Evolutionary conservation across 2,888 invertebrate genomes (phyloP), one percentile per base, ranked within the genome.

Genomic region (Anodontia alba): DNA sequence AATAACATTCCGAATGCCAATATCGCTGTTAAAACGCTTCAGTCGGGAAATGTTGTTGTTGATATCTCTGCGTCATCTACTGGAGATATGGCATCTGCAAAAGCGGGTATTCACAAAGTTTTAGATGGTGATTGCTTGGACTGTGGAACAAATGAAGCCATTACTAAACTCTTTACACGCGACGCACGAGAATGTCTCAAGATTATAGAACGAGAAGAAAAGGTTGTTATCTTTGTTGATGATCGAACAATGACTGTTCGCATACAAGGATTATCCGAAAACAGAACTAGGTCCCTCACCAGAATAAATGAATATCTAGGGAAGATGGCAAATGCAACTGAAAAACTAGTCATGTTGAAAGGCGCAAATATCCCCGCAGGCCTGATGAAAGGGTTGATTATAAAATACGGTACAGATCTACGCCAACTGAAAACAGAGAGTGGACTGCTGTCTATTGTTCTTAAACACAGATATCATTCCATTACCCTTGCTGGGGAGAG

Each of bases 301-400:
- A 31, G 54, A 51, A 76, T 90, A 2, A 73, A 78, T 2, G 74
- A 78, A 2, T 88, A 81, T 54, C 68, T 90, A 3, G 51, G 33
- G 0, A 71, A 67, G n/a, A 38, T 81, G 15, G 74, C 68, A 31
- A 23, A 38, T 8, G 74, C 76, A 0, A 42, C 57, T 23, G 82
- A 75, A 15, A 73, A 76, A 73, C 76, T 70, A 12, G n/a, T 90
- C 0, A 26, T 31, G 15, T 77, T 92, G 23, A 86, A 81, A 72
- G 89, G 89, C 0, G 71, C 71, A 20, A 82, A 76, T 0, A 88
- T 85, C 51, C 91, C 91, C 17, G 80, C 83, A 1, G 91, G 91
- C 0, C 46, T 91, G 15, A 85, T 91, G 89, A 90, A 90, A 78
- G 83, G 79, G 10, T 54, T 92, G n/a, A 46, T 91, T 36, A 23